Conservation (phyloP, 2,113 vertebrate genomes). For the Platycercus adscitus region DNA sequence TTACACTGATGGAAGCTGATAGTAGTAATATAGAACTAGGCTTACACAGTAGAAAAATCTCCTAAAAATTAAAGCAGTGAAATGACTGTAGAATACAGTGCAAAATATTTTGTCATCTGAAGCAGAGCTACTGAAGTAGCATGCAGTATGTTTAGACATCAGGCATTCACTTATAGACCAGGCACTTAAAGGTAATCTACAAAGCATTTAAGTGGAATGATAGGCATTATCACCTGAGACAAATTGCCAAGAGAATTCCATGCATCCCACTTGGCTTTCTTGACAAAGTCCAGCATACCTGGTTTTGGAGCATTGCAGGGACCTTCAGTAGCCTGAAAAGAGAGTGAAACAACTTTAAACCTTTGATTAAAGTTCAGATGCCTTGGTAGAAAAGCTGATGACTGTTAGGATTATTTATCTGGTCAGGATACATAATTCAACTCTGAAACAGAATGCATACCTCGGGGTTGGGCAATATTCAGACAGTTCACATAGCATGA, state of each 20-base stretch:
- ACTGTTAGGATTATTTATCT: not conserved
- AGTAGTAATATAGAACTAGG: not conserved
- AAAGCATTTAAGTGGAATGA: not conserved
- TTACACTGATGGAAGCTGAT: not conserved
- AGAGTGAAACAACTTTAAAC: not conserved
- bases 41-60: not conserved
- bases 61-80: not conserved
- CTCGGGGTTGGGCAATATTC: not conserved
- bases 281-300: conserved; percentile 88
- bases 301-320: conserved; percentile 88
- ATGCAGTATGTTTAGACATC: not conserved
- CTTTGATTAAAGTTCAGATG: not conserved
- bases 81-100: not conserved
- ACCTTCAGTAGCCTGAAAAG: conserved; percentile 86
- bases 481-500: not conserved
- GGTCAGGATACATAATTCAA: not conserved
- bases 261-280: conserved; percentile 92
- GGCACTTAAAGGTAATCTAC: not conserved
- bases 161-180: not conserved
- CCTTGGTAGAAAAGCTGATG: not conserved
- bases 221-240: conserved; percentile 77
- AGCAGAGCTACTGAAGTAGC: not conserved
- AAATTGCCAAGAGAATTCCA: conserved; percentile 87
- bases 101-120: not conserved
- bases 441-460: not conserved